A percentile compares a stretch with the other conserved stretches of the same genome.
phyloP scores from a whole-genome alignment of 2,113 vertebrate genomes.

The Odontophorus gujanensis region DNA sequence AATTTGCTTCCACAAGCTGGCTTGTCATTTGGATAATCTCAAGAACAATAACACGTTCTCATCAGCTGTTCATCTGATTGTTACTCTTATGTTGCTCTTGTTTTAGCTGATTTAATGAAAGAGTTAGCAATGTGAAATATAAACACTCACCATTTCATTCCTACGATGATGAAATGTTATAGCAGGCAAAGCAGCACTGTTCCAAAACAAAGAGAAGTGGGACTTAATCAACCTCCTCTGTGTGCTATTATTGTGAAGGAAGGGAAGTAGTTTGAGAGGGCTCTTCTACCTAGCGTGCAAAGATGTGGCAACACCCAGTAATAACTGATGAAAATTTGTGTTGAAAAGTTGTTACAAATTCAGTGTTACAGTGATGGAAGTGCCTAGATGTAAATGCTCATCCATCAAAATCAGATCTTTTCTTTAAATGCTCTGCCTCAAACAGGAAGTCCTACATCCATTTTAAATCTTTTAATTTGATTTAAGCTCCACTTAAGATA shows the following conservation, averaged over 20 bases:
- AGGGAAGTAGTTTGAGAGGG: neutral
- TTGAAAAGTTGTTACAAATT: neutral
- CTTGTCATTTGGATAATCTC: neutral
- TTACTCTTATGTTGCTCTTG: neutral
- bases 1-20: neutral
- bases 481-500: neutral
- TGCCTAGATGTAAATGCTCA: neutral
- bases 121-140: neutral
- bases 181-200: neutral
- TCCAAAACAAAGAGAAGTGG: neutral
- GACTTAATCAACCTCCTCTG: neutral
- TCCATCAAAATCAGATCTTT: neutral
- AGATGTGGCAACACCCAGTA: neutral
- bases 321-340: neutral
- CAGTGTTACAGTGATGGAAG: neutral
- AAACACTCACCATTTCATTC: neutral
- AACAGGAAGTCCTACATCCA: neutral
- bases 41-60: neutral
- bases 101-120: neutral
- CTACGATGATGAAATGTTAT: neutral
- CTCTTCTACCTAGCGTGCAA: neutral
- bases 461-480: neutral
- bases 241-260: rapidly evolving
- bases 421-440: neutral
- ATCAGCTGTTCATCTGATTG: neutral